A percentile compares a stretch with the other conserved stretches of the same genome.
phyloP scores from a whole-genome alignment of 1,140 invertebrate species.

The Subanguina moxae region DNA sequence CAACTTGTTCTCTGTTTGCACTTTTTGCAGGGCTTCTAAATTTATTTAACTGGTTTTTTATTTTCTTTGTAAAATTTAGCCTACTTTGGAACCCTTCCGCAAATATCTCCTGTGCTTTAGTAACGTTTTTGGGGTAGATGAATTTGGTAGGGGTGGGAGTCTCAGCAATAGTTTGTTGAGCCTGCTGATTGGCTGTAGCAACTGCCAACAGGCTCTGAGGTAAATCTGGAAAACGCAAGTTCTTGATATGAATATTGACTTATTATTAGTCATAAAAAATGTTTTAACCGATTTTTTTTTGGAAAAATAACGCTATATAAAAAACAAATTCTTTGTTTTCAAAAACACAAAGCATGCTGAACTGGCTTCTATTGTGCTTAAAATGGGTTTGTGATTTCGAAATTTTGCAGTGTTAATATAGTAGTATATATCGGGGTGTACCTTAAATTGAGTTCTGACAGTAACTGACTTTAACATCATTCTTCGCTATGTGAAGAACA shows the following conservation, averaged over 20 bases:
- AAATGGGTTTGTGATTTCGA: no score
- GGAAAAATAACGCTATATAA: no score
- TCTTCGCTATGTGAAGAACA: no score
- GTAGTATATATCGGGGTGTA: no score
- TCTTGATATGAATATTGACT: background rate
- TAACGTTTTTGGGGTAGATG: constrained; percentile 35
- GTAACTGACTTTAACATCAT: no score
- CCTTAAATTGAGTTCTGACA: no score
- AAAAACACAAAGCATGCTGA: no score
- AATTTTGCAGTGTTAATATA: no score
- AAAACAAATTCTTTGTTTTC: no score
- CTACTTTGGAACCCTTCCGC: constrained; percentile 34
- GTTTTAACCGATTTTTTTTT: no score
- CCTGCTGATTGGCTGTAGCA: constrained; percentile 5
- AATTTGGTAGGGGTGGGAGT: constrained; percentile 35
- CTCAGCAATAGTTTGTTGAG: constrained; percentile 15
- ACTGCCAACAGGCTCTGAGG: background rate
- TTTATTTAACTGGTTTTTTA: background rate
- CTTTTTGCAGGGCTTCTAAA: constrained; percentile 1
- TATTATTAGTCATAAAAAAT: background rate
- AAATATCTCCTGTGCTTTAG: constrained; percentile 28
- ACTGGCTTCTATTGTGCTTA: no score
- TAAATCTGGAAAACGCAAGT: background rate
- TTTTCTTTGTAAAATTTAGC: constrained; percentile 1
- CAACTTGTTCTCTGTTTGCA: constrained; percentile 1